Base-by-base conservation (phyloP, 2,888 invertebrate genomes). In the Mythimna vitellina region DNA sequence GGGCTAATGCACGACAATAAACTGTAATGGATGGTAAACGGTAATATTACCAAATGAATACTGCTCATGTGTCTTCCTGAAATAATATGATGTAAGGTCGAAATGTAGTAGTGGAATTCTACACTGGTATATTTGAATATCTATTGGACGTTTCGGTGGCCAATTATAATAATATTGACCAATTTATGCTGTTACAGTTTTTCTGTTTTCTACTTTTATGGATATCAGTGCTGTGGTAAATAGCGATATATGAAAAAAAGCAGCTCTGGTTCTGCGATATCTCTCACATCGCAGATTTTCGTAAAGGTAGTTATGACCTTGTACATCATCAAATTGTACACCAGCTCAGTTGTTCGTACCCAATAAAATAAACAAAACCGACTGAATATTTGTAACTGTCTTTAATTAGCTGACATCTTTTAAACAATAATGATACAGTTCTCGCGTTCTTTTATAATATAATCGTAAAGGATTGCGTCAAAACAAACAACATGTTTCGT, bases 1-100 rank as follows among this genome's bases (percentile, higher is more conserved):
- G 86, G 87, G 88, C 86, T 89, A 89, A 90, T 90, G 87, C 79
- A 82, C 82, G 77, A 74, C 72, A 82, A 60, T 83, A 84, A 82
- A 78, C 51, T 74, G 74, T 83, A 81, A 89, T 86, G 83, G 83
- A 56, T 77, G 70, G 78, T 86, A 86, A 89, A 62, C 78, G 69
- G 78, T 86, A 86, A 89, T 87, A 79, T 84, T 82, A 73, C 75
- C 80, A 54, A 84, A 80, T 81, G 54, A 71, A 77, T 76, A 81
- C 76, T 78, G 73, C 67, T 69, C 65, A 72, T 61, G 64, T 70
- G 57, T 58, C 66, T 51, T 83, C 74, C 78, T 83, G 66, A 62
- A 78, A 73, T 72, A 62, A 49, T 74, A 17, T 76, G 63, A 73
- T 54, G 75, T 75, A 66, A 76, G 42, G 38, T 58, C 22, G 29